phyloP scores from a whole-genome alignment of 2,888 invertebrate species.

The Xestoiulus laeticollis region DNA sequence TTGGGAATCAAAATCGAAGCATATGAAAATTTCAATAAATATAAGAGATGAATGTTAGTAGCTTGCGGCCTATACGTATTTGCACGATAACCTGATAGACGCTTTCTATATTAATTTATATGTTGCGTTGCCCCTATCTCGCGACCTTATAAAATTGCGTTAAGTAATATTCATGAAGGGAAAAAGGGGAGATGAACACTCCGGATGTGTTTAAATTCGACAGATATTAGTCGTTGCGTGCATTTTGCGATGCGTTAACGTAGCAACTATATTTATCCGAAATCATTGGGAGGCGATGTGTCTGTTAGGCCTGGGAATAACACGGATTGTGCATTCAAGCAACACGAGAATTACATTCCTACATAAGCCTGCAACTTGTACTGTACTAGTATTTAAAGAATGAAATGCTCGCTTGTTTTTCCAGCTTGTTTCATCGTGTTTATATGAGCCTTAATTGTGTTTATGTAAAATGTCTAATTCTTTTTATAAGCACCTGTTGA shows the following conservation, averaged over 20 bases:
- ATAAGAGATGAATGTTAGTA: not conserved
- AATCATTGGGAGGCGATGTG: not conserved
- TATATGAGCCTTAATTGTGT: not conserved
- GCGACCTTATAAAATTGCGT: not conserved
- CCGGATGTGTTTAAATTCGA: constrained; percentile 8
- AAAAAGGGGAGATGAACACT: not conserved
- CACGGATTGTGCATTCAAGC: not conserved
- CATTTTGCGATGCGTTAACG: not conserved
- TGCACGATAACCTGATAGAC: not conserved
- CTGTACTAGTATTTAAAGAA: not conserved
- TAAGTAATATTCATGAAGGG: not conserved
- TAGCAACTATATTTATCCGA: not conserved
- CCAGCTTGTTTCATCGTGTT: not conserved
- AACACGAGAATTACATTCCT: not conserved
- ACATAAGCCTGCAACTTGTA: not conserved
- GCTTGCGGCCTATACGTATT: not conserved
- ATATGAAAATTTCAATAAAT: not conserved
- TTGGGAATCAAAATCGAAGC: too few relatives aligned
- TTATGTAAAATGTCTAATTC: not conserved
- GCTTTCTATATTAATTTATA: not conserved
- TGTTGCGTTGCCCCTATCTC: not conserved
- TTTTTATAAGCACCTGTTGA: too few relatives aligned
- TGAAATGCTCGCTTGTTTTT: not conserved
- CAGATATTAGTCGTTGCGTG: not conserved
- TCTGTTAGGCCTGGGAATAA: not conserved